phyloP scores from a whole-genome alignment of 2,888 invertebrate genomes.

The Eledona agricola region DNA sequence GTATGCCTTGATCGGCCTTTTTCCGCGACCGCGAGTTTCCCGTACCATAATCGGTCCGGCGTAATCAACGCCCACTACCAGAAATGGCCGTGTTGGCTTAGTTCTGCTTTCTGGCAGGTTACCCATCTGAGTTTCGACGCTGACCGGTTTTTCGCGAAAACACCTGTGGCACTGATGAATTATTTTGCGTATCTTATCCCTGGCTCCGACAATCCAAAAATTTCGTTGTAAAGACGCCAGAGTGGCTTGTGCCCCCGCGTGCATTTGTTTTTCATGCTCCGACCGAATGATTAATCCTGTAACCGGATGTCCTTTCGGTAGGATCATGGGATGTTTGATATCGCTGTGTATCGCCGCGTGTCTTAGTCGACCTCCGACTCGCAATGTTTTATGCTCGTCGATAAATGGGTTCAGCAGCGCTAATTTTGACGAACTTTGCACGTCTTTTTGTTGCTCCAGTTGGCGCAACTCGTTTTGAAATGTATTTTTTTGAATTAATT shows the following conservation, averaged over 20 bases:
- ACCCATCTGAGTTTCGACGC: constrained; percentile 7
- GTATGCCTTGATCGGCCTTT: constrained; percentile 31
- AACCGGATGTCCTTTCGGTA: constrained; percentile 43
- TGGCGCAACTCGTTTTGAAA: constrained; percentile 1
- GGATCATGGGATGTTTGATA: constrained; percentile 44
- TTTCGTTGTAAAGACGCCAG: constrained; percentile 34
- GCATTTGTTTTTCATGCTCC: constrained; percentile 39
- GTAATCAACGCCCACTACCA: constrained; percentile 17
- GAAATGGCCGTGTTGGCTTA: constrained; percentile 6
- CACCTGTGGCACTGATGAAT: constrained; percentile 27
- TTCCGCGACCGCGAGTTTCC: constrained; percentile 27
- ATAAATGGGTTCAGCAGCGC: constrained; percentile 42
- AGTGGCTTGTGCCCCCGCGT: constrained; percentile 46
- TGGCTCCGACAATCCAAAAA: constrained; percentile 34
- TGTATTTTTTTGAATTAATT: background rate
- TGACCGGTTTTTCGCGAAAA: constrained; percentile 8
- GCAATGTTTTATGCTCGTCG: constrained; percentile 40
- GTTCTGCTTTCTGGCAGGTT: constrained; percentile 10
- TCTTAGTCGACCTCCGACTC: constrained; percentile 47
- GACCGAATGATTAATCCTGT: constrained; percentile 44
- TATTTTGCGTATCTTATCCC: constrained; percentile 11
- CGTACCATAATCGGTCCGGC: constrained; percentile 30
- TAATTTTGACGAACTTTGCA: constrained; percentile 35
- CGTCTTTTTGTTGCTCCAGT: constrained; percentile 23
- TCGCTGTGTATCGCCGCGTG: constrained; percentile 37